These are phyloP conservation scores for Nomada ruficornis DNA, from an alignment of 2,888 invertebrate species.

Conservation along the genomic window DNA sequence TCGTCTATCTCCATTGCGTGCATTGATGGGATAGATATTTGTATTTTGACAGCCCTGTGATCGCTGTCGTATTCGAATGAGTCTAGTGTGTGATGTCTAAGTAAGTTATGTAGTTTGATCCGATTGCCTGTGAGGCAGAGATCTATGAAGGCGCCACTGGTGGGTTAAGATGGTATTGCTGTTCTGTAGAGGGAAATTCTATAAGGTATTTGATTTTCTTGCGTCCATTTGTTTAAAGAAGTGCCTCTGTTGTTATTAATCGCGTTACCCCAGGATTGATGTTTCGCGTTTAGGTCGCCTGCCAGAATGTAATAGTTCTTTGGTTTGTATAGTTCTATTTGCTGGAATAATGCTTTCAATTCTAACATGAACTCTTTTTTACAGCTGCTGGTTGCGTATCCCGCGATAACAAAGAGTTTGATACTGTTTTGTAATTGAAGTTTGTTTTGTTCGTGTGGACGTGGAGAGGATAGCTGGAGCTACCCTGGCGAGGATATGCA, in stretches of 20 bases:
- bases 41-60: background rate
- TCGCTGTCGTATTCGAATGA: constrained; percentile 5
- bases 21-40: background rate
- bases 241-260: background rate
- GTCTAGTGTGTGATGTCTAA: background rate
- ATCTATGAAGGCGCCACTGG: background rate
- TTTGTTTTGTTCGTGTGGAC: too few relatives aligned
- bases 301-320: constrained; percentile 53
- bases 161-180: background rate
- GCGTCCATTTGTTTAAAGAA: background rate
- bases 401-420: too few relatives aligned
- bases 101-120: background rate
- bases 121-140: constrained; percentile 3
- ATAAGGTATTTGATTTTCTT: background rate
- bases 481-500: too few relatives aligned
- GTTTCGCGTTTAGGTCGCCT: constrained; percentile 51
- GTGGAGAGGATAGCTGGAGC: too few relatives aligned
- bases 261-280: background rate
- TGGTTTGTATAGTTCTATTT: constrained; percentile 5
- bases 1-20: background rate
- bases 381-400: too few relatives aligned
- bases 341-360: constrained; percentile 23
- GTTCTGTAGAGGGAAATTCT: background rate
- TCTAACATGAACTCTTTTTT: constrained; percentile 52
- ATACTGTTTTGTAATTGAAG: too few relatives aligned